Percentiles rank a stretch among this genome's conserved stretches.
phyloP scores from a whole-genome alignment of 2,888 invertebrate species.

The Tethea ocularis region DNA sequence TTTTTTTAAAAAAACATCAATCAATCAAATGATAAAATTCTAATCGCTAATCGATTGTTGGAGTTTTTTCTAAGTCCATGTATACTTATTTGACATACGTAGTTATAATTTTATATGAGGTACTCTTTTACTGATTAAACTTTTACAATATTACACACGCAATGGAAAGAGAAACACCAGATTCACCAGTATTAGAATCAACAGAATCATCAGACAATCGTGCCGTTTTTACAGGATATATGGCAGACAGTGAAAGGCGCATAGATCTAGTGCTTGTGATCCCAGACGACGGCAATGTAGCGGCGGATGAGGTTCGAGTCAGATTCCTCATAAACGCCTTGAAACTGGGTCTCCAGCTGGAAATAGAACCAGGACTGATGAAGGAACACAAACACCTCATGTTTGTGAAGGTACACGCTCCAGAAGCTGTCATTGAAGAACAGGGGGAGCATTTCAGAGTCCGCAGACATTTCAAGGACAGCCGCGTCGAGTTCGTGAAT shows the following conservation, averaged over 20 bases:
- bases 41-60: no score
- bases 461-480: conserved; percentile 30
- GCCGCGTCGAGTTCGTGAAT: conserved; percentile 28
- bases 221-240: conserved; percentile 28
- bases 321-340: conserved; percentile 40
- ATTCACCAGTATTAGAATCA: no score
- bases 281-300: conserved; percentile 21
- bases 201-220: no score
- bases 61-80: no score
- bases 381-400: conserved; percentile 27
- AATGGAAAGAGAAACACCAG: background rate
- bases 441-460: conserved; percentile 28
- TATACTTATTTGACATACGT: no score
- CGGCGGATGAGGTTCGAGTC: conserved; percentile 23
- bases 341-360: conserved; percentile 41
- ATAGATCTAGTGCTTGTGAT: conserved; percentile 48
- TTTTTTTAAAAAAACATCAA: no score
- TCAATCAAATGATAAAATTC: no score
- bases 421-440: conserved; percentile 32
- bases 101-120: no score
- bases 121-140: no score
- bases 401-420: conserved; percentile 56
- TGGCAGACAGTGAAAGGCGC: conserved; percentile 33
- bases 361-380: conserved; percentile 26
- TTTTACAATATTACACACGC: no score